Evolutionary conservation across 2,888 invertebrate species (phyloP).

Genomic region (Hedychridium roseum): DNA sequence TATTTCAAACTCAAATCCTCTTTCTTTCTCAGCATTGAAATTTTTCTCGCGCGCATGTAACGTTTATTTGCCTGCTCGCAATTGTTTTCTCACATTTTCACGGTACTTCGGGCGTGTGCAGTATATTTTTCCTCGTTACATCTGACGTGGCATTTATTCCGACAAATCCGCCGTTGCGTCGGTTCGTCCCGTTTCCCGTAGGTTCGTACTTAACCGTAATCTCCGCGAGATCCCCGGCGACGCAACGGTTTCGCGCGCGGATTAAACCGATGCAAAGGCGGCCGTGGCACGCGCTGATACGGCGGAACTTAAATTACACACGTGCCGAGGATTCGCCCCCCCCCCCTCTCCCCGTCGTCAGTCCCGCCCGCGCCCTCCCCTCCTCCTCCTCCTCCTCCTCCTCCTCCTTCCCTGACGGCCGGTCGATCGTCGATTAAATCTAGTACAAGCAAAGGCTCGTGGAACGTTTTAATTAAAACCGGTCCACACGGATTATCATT

Average conservation of each 20-base stretch:
- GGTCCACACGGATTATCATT: constrained; percentile 23
- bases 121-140: too few relatives aligned
- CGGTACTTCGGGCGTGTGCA: too few relatives aligned
- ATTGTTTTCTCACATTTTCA: constrained; percentile 46
- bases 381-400: too few relatives aligned
- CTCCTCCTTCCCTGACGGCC: too few relatives aligned
- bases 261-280: constrained; percentile 32
- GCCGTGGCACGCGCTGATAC: constrained; percentile 26
- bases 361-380: too few relatives aligned
- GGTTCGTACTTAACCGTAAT: neutral
- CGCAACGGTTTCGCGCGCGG: constrained; percentile 29
- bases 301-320: constrained; percentile 49
- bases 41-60: too few relatives aligned
- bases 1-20: too few relatives aligned
- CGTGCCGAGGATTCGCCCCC: constrained; percentile 29
- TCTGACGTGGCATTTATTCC: too few relatives aligned
- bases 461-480: constrained; percentile 42
- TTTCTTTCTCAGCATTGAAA: too few relatives aligned
- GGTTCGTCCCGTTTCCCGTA: too few relatives aligned
- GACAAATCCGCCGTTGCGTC: too few relatives aligned
- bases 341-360: too few relatives aligned
- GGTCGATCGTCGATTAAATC: constrained; percentile 40
- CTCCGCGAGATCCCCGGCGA: constrained; percentile 14
- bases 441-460: constrained; percentile 24
- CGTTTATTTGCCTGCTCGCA: constrained; percentile 29